Evolutionary conservation across 2,113 vertebrate genomes (phyloP), one percentile per base, ranked within the genome.

Genomic region (Pangasianodon hypophthalmus): DNA sequence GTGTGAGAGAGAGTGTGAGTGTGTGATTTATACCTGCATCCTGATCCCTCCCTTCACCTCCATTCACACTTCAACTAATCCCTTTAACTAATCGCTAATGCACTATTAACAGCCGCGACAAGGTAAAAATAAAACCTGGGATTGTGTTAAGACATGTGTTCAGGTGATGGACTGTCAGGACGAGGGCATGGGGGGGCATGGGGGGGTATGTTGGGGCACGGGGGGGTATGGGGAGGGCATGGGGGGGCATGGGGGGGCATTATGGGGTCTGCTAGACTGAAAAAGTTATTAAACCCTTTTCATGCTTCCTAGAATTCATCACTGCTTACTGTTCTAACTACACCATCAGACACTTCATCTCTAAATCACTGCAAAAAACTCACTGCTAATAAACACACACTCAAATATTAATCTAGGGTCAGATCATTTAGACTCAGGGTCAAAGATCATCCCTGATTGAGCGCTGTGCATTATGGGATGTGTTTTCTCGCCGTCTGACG

Each of bases 81-180:
- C 94, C 88, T 80, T 96, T 94, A 96, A 92, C 86, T 85, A 94
- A 95, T 95, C 93, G 95, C 91, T 2, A n/a, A 44, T 41, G n/a
- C 88, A 87, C 93, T 93, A 91, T 94, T 92, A 94, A 92, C 88
- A 80, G 91, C 92, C 90, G 94, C 92, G 92, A 94, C 90, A 83
- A 86, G 90, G 91, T 93, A 93, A 94, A 95, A 95, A 94, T 94
- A 94, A 86, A 90, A 88, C 52, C 82, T 18, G 7, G 32, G 48
- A 82, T 60, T 88, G 80, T 7, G 79, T 10, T 82, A 50, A 80
- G 16, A 56, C 52, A 1, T 10, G 4, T 46, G 37, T 44, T 24
- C 37, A 46, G 41, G 41, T 1, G 41, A 75, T 75, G 26, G 13
- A 6, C 48, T 8, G 48, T 6, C 26, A 1, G 11, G 14, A 13